Base-by-base conservation (phyloP, 2,113 vertebrate species). In the Notiomystis cincta region DNA sequence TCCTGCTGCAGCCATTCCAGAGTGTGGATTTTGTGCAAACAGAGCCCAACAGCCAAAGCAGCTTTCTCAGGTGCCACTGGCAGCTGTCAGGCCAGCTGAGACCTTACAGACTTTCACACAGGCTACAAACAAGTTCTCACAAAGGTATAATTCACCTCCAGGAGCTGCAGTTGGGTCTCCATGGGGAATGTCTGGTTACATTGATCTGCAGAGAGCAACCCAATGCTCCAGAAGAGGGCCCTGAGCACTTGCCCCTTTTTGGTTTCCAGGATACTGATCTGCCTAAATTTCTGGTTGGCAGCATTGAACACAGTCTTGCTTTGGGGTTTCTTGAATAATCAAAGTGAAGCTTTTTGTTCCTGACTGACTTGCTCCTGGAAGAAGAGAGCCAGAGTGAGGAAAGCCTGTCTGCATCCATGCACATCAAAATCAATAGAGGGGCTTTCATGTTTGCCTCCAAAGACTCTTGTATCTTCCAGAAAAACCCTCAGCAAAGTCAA, bases 391-490 rank as follows among this genome's bases (percentile, higher is more conserved):
- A 5, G 33, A 21, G 13, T 40, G 76, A 83, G 37, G 61, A 54
- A 51, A 65, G 40, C 42, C 93, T 83, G 37, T n/a, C 17, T 86
- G n/a, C 64, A 72, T 69, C 58, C 23, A 15, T 58, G 58, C 14
- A 12, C 35, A 38, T 65, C 23, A 65, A 66, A 91, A 56, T 65
- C 83, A 93, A 15, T 6, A 62, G 54, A 93, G 45, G 6, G 30
- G 7, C 42, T 91, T 93, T 91, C n/a, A 28, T 69, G 31, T 89
- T 83, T 89, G n/a, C n/a, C 37, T 72, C 53, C 69, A 20, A 82
- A 31, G 12, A 10, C 30, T 87, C 35, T 31, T n/a, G 25, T 57
- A 27, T 5, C 13, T 37, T 25, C 15, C 11, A 4, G 21, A 91
- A 86, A 83, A 61, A 1, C 17, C 17, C 45, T 67, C 42, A 71